A percentile compares a stretch with the other conserved stretches of the same genome.
These are phyloP conservation scores for Chinchilla lanigera DNA, from an alignment of 2,113 vertebrate species.

Conservation along the genomic window DNA sequence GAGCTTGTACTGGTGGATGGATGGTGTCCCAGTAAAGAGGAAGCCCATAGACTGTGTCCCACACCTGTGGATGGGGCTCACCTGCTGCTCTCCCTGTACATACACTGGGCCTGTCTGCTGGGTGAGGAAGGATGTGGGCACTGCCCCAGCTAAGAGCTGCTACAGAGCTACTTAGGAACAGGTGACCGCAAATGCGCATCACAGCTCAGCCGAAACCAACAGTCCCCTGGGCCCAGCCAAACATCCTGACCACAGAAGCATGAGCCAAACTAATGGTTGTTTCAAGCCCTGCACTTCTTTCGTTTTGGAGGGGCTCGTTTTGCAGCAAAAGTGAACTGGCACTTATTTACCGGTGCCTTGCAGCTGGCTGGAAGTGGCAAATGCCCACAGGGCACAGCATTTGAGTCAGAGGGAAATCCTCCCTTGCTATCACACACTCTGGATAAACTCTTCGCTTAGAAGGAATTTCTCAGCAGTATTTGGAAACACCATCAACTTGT, in stretches of 20 bases:
- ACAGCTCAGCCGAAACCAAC: too few relatives aligned
- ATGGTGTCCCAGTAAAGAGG: not conserved
- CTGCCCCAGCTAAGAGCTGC: not conserved
- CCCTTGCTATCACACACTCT: not conserved
- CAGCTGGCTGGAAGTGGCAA: not conserved
- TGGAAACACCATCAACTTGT: not conserved
- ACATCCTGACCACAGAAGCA: not conserved
- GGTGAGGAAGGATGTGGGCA: accelerated
- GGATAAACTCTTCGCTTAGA: not conserved
- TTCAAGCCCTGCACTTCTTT: not conserved
- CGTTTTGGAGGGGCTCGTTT: not conserved
- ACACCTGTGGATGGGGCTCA: accelerated
- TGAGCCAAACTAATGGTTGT: not conserved
- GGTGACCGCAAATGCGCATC: not conserved
- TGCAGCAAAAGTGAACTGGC: not conserved
- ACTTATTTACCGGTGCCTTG: too few relatives aligned
- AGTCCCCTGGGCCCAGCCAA: not conserved
- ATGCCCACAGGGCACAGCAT: not conserved
- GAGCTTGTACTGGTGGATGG: not conserved
- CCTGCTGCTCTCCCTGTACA: not conserved
- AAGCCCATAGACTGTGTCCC: not conserved
- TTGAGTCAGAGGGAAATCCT: not conserved
- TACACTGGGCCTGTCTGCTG: not conserved
- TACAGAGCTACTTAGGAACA: not conserved
- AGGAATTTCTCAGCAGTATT: not conserved